phyloP scores from a whole-genome alignment of 2,797 vertebrate genomes.

The Amazona finschi region DNA sequence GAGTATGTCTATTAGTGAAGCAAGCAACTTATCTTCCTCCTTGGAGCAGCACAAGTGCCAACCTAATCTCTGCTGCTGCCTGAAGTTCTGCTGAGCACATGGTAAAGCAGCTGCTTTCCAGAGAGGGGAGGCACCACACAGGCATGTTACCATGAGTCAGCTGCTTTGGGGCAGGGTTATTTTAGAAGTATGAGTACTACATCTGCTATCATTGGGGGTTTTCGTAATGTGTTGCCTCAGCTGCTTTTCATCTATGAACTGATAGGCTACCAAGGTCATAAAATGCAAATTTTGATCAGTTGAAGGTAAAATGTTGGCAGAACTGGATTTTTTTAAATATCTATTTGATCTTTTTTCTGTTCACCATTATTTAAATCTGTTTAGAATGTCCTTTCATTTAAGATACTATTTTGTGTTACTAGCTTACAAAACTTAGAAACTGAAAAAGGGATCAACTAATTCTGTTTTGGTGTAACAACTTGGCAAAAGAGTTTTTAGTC shows the following conservation, averaged over 20 bases:
- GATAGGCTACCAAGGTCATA: not conserved
- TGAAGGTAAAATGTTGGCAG: not conserved
- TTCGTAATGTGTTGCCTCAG: not conserved
- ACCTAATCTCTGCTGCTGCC: not conserved
- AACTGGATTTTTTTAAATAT: not conserved
- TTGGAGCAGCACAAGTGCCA: rapidly evolving
- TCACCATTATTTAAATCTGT: not conserved
- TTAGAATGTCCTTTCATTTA: not conserved
- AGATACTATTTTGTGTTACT: not conserved
- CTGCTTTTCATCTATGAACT: not conserved
- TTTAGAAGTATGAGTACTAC: constrained; percentile 38
- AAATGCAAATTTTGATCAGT: not conserved
- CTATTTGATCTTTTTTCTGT: not conserved
- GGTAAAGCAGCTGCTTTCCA: constrained; percentile 16
- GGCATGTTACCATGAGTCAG: constrained; percentile 49
- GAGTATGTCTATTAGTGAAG: not conserved
- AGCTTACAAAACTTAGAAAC: not conserved
- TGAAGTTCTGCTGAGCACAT: constrained; percentile 26
- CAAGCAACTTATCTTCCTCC: rapidly evolving
- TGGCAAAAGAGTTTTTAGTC: not conserved
- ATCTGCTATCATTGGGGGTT: not conserved
- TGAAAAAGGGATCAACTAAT: not conserved
- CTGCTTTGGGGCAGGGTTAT: constrained; percentile 57
- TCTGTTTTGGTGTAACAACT: not conserved
- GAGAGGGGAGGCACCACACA: not conserved